These are phyloP conservation scores for Cephalopachus bancanus DNA, from an alignment of 2,797 vertebrate species.

Conservation along the genomic window DNA sequence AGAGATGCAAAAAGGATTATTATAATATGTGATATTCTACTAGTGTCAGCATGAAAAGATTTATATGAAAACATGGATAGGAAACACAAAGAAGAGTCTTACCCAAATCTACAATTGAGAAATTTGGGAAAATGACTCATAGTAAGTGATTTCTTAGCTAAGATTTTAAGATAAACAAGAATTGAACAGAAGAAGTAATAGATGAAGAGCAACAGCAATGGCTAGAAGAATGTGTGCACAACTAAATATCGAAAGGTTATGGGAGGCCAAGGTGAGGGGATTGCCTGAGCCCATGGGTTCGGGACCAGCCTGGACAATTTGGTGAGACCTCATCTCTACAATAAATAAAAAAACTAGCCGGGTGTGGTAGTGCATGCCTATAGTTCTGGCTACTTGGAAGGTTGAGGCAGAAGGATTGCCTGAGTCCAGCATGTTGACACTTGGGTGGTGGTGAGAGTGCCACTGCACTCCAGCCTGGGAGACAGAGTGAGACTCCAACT, in stretches of 20 bases:
- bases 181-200: neutral
- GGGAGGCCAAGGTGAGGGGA: too few relatives aligned
- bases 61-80: neutral
- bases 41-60: neutral
- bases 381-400: too few relatives aligned
- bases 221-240: neutral
- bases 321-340: too few relatives aligned
- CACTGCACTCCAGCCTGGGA: too few relatives aligned
- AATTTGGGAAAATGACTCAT: neutral
- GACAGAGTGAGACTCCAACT: too few relatives aligned
- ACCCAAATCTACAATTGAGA: neutral
- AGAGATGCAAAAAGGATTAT: neutral
- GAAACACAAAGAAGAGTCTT: neutral
- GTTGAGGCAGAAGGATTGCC: too few relatives aligned
- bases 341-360: too few relatives aligned
- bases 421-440: too few relatives aligned
- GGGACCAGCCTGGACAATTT: too few relatives aligned
- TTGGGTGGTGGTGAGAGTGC: too few relatives aligned
- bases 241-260: neutral
- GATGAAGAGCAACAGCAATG: neutral
- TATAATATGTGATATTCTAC: neutral
- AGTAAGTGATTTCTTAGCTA: neutral
- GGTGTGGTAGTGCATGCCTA: too few relatives aligned
- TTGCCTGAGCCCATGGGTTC: too few relatives aligned
- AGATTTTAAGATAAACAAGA: neutral